These are phyloP conservation scores for Ceratosolen fusciceps DNA, from an alignment of 1,140 invertebrate species.

Conservation along the genomic window DNA sequence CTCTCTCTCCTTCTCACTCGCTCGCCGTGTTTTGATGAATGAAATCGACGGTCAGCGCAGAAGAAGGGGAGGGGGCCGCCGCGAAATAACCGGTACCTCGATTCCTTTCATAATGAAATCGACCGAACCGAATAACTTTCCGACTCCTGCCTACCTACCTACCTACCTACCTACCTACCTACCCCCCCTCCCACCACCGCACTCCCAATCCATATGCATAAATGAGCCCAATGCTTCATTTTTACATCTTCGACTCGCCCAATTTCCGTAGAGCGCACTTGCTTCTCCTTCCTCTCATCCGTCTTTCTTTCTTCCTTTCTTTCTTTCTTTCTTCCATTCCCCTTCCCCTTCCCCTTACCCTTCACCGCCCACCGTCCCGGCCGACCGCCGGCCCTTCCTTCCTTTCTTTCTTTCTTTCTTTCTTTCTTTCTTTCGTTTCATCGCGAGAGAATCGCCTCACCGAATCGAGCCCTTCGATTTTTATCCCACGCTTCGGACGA, in stretches of 20 bases:
- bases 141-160: background rate
- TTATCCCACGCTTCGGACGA: constrained; percentile 21
- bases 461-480: constrained; percentile 11
- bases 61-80: background rate
- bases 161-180: constrained; percentile 5
- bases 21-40: constrained; percentile 43
- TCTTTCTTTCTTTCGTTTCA: background rate
- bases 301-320: background rate
- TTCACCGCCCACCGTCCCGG: too few relatives aligned
- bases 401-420: background rate
- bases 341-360: too few relatives aligned
- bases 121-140: constrained; percentile 1
- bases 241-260: constrained; percentile 8
- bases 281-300: too few relatives aligned
- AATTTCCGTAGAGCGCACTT: background rate
- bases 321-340: background rate
- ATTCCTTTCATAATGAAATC: constrained; percentile 42
- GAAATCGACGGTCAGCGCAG: constrained; percentile 16
- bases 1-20: too few relatives aligned
- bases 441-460: constrained; percentile 46
- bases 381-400: too few relatives aligned
- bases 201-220: background rate
- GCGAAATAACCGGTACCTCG: constrained; percentile 17
- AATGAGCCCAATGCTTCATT: background rate
- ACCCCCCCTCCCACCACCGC: background rate